Conservation (phyloP, 2,888 invertebrate genomes). For the Folsomia manolachei region DNA sequence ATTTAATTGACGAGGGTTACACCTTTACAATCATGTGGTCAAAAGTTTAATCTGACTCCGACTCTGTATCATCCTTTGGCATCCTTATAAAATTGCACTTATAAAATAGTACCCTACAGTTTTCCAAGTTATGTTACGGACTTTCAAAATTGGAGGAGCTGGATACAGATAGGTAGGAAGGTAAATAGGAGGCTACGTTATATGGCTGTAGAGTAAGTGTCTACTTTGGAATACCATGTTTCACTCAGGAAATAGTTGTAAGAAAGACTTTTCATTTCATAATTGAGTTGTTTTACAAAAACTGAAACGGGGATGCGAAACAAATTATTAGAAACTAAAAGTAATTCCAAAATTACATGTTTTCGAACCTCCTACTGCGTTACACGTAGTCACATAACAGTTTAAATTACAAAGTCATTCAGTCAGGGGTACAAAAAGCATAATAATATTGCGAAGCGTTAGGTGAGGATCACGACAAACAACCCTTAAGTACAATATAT, state of each 20-base stretch:
- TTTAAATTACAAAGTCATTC: too few species aligned
- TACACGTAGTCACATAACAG: too few species aligned
- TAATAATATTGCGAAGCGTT: background rate
- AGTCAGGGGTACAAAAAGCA: too few species aligned
- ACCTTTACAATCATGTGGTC: background rate
- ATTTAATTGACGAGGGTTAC: background rate
- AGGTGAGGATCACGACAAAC: background rate
- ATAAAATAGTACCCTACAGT: conserved; percentile 2
- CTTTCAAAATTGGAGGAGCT: too few species aligned
- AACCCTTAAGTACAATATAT: background rate
- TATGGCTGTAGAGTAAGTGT: background rate
- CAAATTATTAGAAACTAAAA: too few species aligned
- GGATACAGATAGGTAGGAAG: too few species aligned
- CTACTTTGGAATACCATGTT: background rate
- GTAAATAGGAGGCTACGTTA: too few species aligned
- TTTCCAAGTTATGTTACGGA: background rate
- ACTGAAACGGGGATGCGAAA: too few species aligned
- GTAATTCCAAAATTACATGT: too few species aligned
- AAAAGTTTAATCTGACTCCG: background rate
- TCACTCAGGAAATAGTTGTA: background rate
- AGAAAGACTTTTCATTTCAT: background rate
- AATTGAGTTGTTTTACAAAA: too few species aligned
- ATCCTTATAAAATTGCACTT: conserved; percentile 16
- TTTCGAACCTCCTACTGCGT: too few species aligned
- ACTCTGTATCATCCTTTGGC: conserved; percentile 12